Base-by-base conservation (phyloP, 1,140 invertebrate species). In the Choristoneura fumiferana region DNA sequence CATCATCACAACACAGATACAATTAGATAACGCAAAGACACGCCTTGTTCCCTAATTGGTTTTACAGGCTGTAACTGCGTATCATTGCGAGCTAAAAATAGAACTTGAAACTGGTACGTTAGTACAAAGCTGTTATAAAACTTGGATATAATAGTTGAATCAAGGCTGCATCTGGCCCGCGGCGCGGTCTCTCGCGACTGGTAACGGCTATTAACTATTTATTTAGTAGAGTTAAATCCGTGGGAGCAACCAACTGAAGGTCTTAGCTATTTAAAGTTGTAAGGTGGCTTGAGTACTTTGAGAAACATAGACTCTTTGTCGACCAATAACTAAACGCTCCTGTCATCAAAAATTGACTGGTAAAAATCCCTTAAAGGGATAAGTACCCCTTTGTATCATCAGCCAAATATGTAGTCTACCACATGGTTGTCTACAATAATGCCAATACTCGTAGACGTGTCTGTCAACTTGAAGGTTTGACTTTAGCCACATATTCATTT, bases 21-120 rank as follows among this genome's bases (percentile, higher is more conserved):
- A 49, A n/a, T 49, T 49, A 49, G 18, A 29, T 22, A 18, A 49
- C 22, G 18, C 22, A 12, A 49, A 49, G 29, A 33, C 22, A 49
- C 43, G n/a, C 43, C 12, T 49, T 49, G 43, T 49, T 49, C 43
- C 43, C n/a, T 49, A 49, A 49, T 49, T 49, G 43, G 43, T 33
- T 12, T 49, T 49, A 29, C 43, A 22, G 17, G 18, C 22, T 49
- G 18, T n/a, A 12, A 8, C 12, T 18, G 10, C 18, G 18, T 49
- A 33, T 29, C 43, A 49, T 49, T 49, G 29, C n/a, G 18, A 6
- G n/a, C 43, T 49, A 29, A 49, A 49, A 49, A 49, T 49, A 49
- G 43, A 17, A 22, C 22, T 33, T 12, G n/a, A 49, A 49, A 22
- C 43, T 49, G 18, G 9, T 49, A 22, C 22, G 43, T 49, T 49